Evolutionary conservation across 2,797 vertebrate genomes (phyloP).

Genomic region (Pygocentrus nattereri): DNA sequence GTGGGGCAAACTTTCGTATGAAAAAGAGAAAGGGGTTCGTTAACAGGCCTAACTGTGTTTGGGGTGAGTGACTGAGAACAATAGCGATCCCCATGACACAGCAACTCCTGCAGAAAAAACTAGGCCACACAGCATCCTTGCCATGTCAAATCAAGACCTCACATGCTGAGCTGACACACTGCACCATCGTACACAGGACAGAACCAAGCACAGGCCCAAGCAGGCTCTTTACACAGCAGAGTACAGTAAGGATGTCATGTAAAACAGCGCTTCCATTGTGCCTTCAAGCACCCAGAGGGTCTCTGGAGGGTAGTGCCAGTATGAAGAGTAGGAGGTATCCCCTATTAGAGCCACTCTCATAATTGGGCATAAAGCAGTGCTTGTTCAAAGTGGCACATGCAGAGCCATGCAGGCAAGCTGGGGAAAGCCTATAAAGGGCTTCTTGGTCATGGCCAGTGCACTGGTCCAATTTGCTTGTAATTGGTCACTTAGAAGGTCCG

Average conservation of each 20-base stretch:
- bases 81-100: constrained; percentile 27
- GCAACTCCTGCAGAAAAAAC: constrained; percentile 18
- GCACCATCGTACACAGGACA: not conserved
- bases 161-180: not conserved
- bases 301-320: not conserved
- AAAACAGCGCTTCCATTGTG: not conserved
- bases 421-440: constrained; percentile 47
- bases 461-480: constrained; percentile 38
- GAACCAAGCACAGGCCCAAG: not conserved
- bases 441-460: constrained; percentile 22
- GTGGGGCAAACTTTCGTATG: constrained; percentile 27
- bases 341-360: constrained; percentile 52
- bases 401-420: constrained; percentile 50
- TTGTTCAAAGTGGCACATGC: constrained; percentile 62
- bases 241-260: not conserved
- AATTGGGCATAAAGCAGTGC: constrained; percentile 52
- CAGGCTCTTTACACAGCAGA: not conserved
- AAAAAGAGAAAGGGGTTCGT: constrained; percentile 28
- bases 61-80: constrained; percentile 39
- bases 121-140: constrained; percentile 3
- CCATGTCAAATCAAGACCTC: constrained; percentile 19
- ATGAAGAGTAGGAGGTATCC: constrained; percentile 28
- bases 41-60: constrained; percentile 12
- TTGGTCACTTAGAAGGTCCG: constrained; percentile 53
- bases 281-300: not conserved